Base-by-base conservation (phyloP, 2,797 vertebrate genomes). In the Cephalopachus bancanus region DNA sequence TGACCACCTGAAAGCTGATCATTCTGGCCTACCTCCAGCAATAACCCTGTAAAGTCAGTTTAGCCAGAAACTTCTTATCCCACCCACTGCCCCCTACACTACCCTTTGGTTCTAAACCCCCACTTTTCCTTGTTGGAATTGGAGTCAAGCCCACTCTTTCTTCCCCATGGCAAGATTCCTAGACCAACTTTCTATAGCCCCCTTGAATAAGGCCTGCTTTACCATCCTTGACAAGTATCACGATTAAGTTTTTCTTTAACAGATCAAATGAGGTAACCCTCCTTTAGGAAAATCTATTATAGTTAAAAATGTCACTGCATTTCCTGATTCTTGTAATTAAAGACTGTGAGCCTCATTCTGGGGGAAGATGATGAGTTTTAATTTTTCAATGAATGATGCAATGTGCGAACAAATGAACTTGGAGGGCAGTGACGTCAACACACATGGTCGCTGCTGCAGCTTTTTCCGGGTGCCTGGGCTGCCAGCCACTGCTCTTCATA, bases 311-410 rank as follows among this genome's bases (percentile, higher is more conserved):
- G 85, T 91, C 78, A 95, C 17, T 10, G 16, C 5, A 94, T 97
- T 97, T 91, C 89, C 88, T 95, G 64, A 44, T 53, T 97, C 98
- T 97, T 93, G 22, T 97, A 83, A 80, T 85, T 93, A 94, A 97
- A 64, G 55, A 71, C 75, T 97, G 49, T 51, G 37, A 81, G 80
- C 26, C 91, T 95, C 26, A 64, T 92, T 97, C 91, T 85, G 84
- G 83, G 2, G 72, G 81, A 97, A 96, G 83, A 92, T 28, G 19
- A 97, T 96, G 83, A 94, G 83, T 76, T 97, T 88, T 84, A 94
- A 89, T 65, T 4, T 30, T 93, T 96, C 86, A 83, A 92, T 60
- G 76, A 94, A 95, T 62, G 94, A 96, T 88, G 33, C 83, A 93
- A 28, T 20, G 53, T 57, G 65, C 59, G 67, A 95, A 96, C 15